Evolutionary conservation across 2,888 invertebrate species (phyloP), one percentile per base, ranked within the genome.

Genomic region (Lydus trimaculatus): DNA sequence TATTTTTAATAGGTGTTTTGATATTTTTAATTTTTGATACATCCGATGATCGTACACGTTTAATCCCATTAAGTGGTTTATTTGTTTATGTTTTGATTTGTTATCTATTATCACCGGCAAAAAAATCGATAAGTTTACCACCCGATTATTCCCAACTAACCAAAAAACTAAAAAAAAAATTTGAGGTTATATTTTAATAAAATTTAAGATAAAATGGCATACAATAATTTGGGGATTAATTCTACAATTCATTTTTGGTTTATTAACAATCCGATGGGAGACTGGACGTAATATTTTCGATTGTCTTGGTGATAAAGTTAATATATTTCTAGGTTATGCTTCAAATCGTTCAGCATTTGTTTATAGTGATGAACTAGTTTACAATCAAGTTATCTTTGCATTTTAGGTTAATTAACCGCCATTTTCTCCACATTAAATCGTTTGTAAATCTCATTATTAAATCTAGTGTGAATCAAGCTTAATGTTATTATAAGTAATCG

Each of bases 211-310:
- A 4, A 89, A 89, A 69, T 96, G 97, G 97, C 88, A 91, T 6
- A 91, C 93, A 0, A 94, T 98, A 0, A 79, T 92, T 23, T 91
- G 91, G 79, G 98, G 97, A 0, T 85, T 97, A 23, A 85, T 91
- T 0, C 85, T 97, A 8, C 98, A 99, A 86, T 94, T 98, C 79
- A 67, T 90, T 4, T 90, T 98, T 67, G 98, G 96, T 0, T 79
- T 98, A 0, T 76, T 97, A 25, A 95, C 96, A 70, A 92, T 98
- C 72, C 89, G 96, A 69, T 96, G 96, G 95, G 87, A 90, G 1
- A 86, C 91, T 0, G 98, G 98, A 0, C 87, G 94, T 58, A 81
- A 86, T 0, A 90, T 95, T 6, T 89, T 96, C 73, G 82, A 88
- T 63, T 92, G 91, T 75, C 76, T 91, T 31, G 91, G 92, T 1